phyloP scores from a whole-genome alignment of 2,113 vertebrate species.

The Columba livia region DNA sequence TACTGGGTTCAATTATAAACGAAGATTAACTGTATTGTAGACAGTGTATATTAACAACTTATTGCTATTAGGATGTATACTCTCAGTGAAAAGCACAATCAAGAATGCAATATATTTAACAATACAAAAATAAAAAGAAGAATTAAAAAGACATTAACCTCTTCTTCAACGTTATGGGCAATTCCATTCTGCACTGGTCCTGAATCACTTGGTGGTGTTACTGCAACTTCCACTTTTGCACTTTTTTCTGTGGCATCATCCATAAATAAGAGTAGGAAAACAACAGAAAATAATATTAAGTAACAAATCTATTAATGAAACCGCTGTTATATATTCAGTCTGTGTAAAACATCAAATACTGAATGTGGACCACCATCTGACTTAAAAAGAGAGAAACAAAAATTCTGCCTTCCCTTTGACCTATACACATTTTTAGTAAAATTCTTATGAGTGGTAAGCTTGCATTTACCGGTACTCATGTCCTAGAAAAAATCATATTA shows the following conservation, averaged over 20 bases:
- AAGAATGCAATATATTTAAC: not conserved
- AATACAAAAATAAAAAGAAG: not conserved
- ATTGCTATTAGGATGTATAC: not conserved
- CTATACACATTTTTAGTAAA: not conserved
- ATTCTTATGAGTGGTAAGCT: not conserved
- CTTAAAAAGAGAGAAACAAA: not conserved
- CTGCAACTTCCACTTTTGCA: constrained; percentile 91
- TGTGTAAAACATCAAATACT: not conserved
- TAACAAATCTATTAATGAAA: not conserved
- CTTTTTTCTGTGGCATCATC: constrained; percentile 81
- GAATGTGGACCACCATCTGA: not conserved
- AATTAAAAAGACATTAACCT: constrained; percentile 53
- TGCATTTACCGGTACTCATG: not conserved
- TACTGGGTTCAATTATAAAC: not conserved
- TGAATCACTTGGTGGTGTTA: constrained; percentile 90
- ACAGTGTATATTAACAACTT: not conserved
- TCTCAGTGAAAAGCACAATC: not conserved
- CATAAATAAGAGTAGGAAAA: not conserved
- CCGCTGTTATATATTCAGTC: not conserved
- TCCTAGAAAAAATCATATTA: not conserved
- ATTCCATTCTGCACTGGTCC: constrained; percentile 89
- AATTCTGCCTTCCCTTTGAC: not conserved
- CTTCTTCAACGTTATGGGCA: constrained; percentile 76
- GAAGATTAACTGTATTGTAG: not conserved
- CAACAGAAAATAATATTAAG: constrained; percentile 3